These are phyloP conservation scores for Rhynchophorus ferrugineus DNA, from an alignment of 1,140 invertebrate species.

Conservation along the genomic window DNA sequence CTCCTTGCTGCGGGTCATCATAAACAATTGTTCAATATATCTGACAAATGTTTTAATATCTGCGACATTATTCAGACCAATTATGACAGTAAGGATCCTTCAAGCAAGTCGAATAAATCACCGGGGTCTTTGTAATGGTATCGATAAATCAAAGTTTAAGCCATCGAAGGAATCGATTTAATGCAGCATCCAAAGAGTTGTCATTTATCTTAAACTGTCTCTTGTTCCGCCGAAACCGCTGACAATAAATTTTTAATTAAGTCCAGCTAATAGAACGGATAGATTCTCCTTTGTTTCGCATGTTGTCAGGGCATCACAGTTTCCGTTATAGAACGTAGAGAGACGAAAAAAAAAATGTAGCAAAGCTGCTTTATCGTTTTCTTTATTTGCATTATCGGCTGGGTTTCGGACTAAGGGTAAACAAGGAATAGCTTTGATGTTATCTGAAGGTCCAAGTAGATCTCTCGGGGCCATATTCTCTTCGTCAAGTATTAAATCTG, in stretches of 20 bases:
- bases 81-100: slow-evolving; percentile 22
- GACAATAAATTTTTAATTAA: slow-evolving; percentile 24
- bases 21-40: too few species aligned
- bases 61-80: neutral
- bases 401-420: neutral
- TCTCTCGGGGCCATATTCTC: neutral
- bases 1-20: too few species aligned
- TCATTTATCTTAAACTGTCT: slow-evolving; percentile 21
- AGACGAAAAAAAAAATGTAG: neutral
- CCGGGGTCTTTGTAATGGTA: slow-evolving; percentile 18
- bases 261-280: neutral
- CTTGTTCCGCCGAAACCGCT: slow-evolving; percentile 12
- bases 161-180: slow-evolving; percentile 21
- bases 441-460: neutral
- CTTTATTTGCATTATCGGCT: neutral
- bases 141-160: slow-evolving; percentile 28
- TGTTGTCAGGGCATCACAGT: neutral
- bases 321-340: neutral
- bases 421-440: neutral
- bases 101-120: slow-evolving; percentile 21
- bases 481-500: neutral
- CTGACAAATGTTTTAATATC: neutral
- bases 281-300: neutral
- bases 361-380: neutral
- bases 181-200: slow-evolving; percentile 21